Percentiles rank a stretch among this genome's conserved stretches.
Conservation (phyloP, 2,797 vertebrate genomes). For the Artibeus jamaicensis region DNA sequence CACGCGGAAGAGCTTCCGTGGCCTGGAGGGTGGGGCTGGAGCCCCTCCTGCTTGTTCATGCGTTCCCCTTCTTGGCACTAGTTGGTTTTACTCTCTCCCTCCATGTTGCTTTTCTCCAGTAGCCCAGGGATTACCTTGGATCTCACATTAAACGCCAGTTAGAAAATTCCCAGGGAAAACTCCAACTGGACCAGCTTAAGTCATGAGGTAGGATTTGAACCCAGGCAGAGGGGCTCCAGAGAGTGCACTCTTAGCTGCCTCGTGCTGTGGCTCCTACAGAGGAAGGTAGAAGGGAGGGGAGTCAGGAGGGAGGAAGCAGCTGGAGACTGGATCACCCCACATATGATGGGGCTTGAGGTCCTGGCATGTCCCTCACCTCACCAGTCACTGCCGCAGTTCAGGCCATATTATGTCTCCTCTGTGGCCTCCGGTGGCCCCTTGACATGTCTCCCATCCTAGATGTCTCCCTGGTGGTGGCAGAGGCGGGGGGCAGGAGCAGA, state of each 20-base stretch:
- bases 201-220: neutral
- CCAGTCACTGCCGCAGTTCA: neutral
- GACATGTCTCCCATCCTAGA: neutral
- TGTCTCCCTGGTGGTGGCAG: neutral
- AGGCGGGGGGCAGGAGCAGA: too few relatives aligned
- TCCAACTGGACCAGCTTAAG: neutral
- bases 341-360: neutral
- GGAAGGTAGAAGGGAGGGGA: neutral
- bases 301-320: neutral
- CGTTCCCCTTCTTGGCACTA: neutral
- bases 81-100: neutral
- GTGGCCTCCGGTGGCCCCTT: neutral
- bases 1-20: neutral
- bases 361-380: neutral
- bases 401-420: neutral
- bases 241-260: neutral
- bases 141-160: neutral
- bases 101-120: neutral
- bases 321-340: neutral
- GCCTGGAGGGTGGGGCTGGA: neutral
- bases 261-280: neutral
- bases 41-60: neutral
- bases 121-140: neutral
- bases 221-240: neutral
- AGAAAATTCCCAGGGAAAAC: neutral